A percentile compares a stretch with the other conserved stretches of the same genome.
These are phyloP conservation scores for Philaethria dido DNA, from an alignment of 2,888 invertebrate species.

Conservation along the genomic window DNA sequence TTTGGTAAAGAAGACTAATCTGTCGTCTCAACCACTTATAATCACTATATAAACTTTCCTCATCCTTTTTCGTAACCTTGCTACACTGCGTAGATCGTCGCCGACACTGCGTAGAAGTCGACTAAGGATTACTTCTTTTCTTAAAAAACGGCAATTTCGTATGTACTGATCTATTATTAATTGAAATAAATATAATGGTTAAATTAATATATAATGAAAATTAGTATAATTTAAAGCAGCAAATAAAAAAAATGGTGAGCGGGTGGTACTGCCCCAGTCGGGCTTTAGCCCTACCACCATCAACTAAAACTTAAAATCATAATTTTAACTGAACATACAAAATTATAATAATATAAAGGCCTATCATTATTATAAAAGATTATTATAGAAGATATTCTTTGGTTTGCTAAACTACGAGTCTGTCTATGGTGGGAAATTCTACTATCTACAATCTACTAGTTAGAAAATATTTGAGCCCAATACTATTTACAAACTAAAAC, in stretches of 20 bases:
- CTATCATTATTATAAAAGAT: too few species aligned
- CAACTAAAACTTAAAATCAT: neutral
- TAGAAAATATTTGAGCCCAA: neutral
- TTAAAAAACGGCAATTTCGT: neutral
- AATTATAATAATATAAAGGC: neutral
- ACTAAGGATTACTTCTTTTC: neutral
- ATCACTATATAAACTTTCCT: too few species aligned
- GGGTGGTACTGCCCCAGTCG: conserved; percentile 17
- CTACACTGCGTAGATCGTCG: too few species aligned
- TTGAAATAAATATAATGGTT: conserved; percentile 1
- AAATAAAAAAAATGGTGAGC: conserved; percentile 8
- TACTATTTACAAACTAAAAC: neutral
- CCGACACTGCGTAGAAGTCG: neutral
- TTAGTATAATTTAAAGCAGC: neutral
- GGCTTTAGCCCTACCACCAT: conserved; percentile 9
- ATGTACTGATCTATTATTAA: neutral
- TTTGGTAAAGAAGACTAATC: too few species aligned
- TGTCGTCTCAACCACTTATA: too few species aligned
- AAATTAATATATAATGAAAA: conserved; percentile 1
- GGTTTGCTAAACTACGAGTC: too few species aligned
- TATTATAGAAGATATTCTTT: neutral
- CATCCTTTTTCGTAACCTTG: too few species aligned
- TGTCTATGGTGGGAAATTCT: too few species aligned
- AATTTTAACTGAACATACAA: neutral
- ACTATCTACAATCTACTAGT: too few species aligned